Base-by-base conservation (phyloP, 1,140 invertebrate genomes). In the Teleogryllus occipitalis region DNA sequence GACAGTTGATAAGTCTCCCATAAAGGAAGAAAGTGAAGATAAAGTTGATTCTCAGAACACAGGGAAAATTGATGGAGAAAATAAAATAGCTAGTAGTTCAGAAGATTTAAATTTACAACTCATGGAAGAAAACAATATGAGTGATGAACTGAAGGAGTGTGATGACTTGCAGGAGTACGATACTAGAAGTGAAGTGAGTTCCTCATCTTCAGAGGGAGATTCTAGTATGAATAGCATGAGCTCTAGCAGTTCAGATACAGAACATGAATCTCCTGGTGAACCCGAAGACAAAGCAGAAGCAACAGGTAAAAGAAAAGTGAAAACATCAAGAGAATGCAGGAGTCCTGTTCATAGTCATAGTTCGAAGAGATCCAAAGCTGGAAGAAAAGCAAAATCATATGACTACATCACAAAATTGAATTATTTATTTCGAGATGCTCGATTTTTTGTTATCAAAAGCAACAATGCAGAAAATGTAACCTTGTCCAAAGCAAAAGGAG, bases 381-480 rank as follows among this genome's bases (percentile, higher is more conserved):
- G 89, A 84, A 89, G 90, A 47, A 85, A 85, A 82, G 86, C 88
- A 10, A 94, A 93, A 85, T 92, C 90, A 46, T 94, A 94, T 84
- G 94, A 96, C 87, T 96, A 96, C 84, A 88, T 92, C 84, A 95
- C 94, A 12, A 95, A 97, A 87, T 87, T 99, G 77, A 98, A 97
- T 88, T 98, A 98, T 86, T 89, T 99, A 77, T 98, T 98, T 86
- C 90, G 96, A 82, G 96, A 98, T 87, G 95, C 97, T 81, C 90
- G 96, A 82, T 99, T 97, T 89, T 99, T 98, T 88, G 91, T 99
- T 39, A 98, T 99, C 81, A 99, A 99, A 87, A 98, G 97, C 75
- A 98, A 98, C 86, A 99, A 99, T 88, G 94, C 94, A 81, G 97
- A 99, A 86, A 99, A 99, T 88, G 93, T 99, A 47, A 93, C 94